Conservation (phyloP, 2,888 invertebrate genomes). For the Kryphioiulus occultus region DNA sequence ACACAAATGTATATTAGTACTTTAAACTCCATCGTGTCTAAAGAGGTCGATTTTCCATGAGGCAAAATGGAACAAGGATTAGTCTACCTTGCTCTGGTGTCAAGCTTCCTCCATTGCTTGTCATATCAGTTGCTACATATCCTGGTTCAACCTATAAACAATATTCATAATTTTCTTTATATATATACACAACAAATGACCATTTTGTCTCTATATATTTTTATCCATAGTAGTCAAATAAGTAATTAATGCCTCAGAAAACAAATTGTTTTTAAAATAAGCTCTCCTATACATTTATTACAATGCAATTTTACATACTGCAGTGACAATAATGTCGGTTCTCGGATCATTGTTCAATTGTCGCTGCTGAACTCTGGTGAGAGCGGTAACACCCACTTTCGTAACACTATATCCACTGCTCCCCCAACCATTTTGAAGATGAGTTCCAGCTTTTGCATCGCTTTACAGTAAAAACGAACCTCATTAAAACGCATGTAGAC, state of each 20-base stretch:
- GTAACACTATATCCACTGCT: constrained; percentile 74
- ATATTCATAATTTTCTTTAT: too few species aligned
- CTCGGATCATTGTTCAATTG: constrained; percentile 65
- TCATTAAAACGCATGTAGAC: too few species aligned
- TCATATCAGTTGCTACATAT: constrained; percentile 80
- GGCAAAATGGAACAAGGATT: too few species aligned
- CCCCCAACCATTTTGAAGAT: constrained; percentile 68
- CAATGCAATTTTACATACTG: constrained; percentile 57
- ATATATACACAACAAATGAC: too few species aligned
- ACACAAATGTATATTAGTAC: too few species aligned
- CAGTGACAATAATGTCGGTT: constrained; percentile 73
- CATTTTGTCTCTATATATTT: too few species aligned
- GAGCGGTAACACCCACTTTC: constrained; percentile 76
- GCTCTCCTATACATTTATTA: too few species aligned
- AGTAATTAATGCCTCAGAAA: too few species aligned
- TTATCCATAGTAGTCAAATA: not conserved
- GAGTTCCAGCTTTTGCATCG: constrained; percentile 66
- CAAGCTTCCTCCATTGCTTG: constrained; percentile 69
- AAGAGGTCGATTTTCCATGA: too few species aligned
- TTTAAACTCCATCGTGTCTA: too few species aligned
- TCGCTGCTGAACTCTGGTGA: constrained; percentile 74
- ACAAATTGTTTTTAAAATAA: too few species aligned
- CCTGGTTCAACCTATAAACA: constrained; percentile 72
- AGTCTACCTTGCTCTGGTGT: constrained; percentile 63
- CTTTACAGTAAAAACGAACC: constrained; percentile 55